These are phyloP conservation scores for Sycophaga agraensis DNA, from an alignment of 1,140 invertebrate genomes.

Conservation along the genomic window DNA sequence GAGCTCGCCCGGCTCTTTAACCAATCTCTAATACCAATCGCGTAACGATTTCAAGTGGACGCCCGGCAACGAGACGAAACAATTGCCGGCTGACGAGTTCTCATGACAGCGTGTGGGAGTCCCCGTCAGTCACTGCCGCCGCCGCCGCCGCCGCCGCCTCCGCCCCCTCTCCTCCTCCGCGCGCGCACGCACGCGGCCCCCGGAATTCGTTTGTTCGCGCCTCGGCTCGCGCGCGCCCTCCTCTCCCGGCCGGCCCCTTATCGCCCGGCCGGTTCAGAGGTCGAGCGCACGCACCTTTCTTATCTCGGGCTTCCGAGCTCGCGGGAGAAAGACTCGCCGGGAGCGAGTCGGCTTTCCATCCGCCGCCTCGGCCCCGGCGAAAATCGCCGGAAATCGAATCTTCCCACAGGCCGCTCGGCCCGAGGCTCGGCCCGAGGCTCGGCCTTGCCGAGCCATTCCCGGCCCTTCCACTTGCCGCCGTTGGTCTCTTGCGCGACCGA, in stretches of 20 bases:
- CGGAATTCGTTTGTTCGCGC: neutral
- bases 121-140: slow-evolving; percentile 56
- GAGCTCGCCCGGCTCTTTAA: neutral
- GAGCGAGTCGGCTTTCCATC: too few relatives aligned
- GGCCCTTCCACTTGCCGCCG: too few relatives aligned
- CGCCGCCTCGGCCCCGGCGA: too few relatives aligned
- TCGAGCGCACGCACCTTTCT: slow-evolving; percentile 35
- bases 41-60: slow-evolving; percentile 39
- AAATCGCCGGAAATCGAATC: too few relatives aligned
- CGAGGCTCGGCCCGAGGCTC: too few relatives aligned
- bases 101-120: slow-evolving; percentile 56
- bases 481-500: too few relatives aligned
- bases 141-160: too few relatives aligned
- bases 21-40: slow-evolving; percentile 40
- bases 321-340: too few relatives aligned
- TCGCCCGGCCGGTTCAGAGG: slow-evolving; percentile 28
- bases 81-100: slow-evolving; percentile 41
- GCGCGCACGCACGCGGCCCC: neutral
- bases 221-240: neutral
- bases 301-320: slow-evolving; percentile 22
- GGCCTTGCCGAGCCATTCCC: too few relatives aligned
- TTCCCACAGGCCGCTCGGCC: too few relatives aligned
- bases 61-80: slow-evolving; percentile 30
- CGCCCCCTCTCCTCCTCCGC: neutral
- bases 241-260: neutral